Evolutionary conservation across 2,888 invertebrate species (phyloP), one percentile per base, ranked within the genome.

Genomic region (Mythimna pallens): DNA sequence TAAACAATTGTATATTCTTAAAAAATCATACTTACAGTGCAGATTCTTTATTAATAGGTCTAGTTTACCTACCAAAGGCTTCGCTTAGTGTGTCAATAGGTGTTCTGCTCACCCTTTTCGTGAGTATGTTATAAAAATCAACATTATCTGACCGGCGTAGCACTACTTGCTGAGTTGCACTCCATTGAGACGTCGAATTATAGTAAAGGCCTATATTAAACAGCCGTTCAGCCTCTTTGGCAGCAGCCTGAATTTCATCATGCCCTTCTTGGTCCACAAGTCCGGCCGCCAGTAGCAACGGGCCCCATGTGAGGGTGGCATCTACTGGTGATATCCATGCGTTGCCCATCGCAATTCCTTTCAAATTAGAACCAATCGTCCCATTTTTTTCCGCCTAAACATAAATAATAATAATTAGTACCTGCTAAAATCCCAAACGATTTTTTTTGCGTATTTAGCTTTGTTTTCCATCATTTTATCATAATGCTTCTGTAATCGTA

Each of bases 241-340:
- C 98, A 0, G 95, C 92, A 2, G 84, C 87, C 84, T 97, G 96
- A 30, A 98, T 97, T 7, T 89, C 88, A 2, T 97, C 93, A 83
- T 97, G 96, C 0, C 98, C 98, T 67, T 92, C 90, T 62, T 97
- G 94, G 91, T 98, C 98, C 20, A 98, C 97, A 76, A 98, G 95
- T 8, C 98, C 98, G 92, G 98, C 97, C 22, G 97, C 97, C 40
- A 98, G 96, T 12, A 99, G 96, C 86, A 97, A 97, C 0, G 98
- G 98, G 0, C 97, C 98, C 99, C 99, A 99, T 0, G 98, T 97
- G 50, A 98, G 93, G 0, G 98, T 98, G 0, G 98, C 98, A 89
- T 99, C 98, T 66, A 98, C 97, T 0, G 99, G 98, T 2, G 98
- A 98, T 78, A 99, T 98, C 99, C 99, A 99, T 0, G 99, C 97